Evolutionary conservation across 2,888 invertebrate species (phyloP), one percentile per base, ranked within the genome.

Genomic region (Phlogophora meticulosa): DNA sequence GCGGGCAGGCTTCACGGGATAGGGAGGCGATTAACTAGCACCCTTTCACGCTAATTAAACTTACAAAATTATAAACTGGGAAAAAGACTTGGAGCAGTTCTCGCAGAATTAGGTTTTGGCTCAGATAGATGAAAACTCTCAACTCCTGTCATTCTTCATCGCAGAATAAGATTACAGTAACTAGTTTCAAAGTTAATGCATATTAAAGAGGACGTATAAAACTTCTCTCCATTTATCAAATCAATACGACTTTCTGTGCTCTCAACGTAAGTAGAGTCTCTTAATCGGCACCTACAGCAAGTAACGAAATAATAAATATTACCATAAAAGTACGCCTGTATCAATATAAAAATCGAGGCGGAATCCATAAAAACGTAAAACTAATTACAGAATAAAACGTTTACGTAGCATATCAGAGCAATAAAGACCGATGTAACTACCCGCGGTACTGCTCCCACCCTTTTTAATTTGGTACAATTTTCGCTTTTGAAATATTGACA

Each of bases 401-500:
- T 78, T 76, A 61, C 69, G 76, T 63, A 49, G 68, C 56, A 58
- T 62, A 69, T 66, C 67, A 61, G 74, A 65, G 76, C 71, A 80
- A 78, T 80, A 82, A 80, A 82, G 67, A 69, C 60, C 63, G 64
- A 60, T 62, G 76, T 69, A 63, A 52, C 53, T 48, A 72, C 40
- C 24, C 17, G 9, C 1, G 45, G 24, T 53, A 58, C 45, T 51
- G 34, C 48, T n/a, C 22, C 63, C 42, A 34, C 40, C 45, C 43
- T 5, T 60, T 67, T 65, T 56, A 75, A 62, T 78, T 75, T 58
- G 28, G 53, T 76, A 59, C 69, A 78, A 81, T 78, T 78, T 83
- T 76, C 73, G 69, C 66, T 77, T 82, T 81, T 78, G 65, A 83
- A 86, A 79, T 81, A 78, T 81, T 83, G 78, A 73, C 74, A 64